phyloP scores from a whole-genome alignment of 2,113 vertebrate species.

The Cathartes aura region DNA sequence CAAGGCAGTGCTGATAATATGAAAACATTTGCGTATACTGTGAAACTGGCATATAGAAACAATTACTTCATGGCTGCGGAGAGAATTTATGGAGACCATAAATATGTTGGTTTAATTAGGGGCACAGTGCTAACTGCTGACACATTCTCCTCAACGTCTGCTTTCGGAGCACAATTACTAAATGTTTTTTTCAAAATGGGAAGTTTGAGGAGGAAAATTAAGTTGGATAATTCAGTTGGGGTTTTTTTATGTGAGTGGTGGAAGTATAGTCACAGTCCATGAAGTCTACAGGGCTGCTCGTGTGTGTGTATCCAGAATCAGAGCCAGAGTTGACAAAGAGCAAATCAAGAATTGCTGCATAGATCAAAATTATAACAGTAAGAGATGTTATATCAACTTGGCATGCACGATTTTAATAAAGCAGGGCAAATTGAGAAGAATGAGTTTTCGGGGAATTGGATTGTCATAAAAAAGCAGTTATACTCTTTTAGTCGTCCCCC shows the following conservation, averaged over 20 bases:
- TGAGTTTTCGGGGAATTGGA: background rate
- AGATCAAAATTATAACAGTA: background rate
- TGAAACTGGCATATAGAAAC: background rate
- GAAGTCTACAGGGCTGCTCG: background rate
- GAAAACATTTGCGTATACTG: background rate
- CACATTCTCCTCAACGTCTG: background rate
- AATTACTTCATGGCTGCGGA: background rate
- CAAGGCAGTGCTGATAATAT: background rate
- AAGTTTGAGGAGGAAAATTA: background rate
- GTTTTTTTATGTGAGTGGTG: background rate
- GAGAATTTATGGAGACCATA: background rate
- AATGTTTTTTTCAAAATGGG: background rate
- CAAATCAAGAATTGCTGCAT: background rate
- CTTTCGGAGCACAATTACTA: background rate
- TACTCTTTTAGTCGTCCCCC: background rate
- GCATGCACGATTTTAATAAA: background rate
- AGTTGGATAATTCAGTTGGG: background rate
- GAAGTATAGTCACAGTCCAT: background rate
- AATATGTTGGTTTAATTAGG: constrained; percentile 33
- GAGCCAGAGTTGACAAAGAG: background rate
- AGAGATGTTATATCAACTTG: background rate
- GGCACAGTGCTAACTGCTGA: background rate
- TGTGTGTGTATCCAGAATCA: background rate
- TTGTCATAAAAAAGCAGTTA: background rate
- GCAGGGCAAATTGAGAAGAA: background rate